Evolutionary conservation across 2,113 vertebrate species (phyloP).

Genomic region (Cynocephalus volans): DNA sequence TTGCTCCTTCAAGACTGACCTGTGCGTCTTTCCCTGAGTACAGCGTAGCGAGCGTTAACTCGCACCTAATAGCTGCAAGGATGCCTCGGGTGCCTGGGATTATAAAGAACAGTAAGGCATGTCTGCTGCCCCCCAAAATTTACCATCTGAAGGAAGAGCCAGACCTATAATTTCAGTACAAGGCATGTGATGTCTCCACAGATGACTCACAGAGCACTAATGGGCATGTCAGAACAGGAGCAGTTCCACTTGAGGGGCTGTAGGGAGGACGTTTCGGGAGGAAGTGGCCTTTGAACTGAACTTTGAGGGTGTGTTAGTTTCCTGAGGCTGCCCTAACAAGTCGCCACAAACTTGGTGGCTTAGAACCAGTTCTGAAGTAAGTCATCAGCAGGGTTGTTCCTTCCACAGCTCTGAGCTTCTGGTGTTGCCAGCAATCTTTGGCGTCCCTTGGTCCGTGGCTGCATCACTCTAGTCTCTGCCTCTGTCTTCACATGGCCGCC

Average conservation of each 20-base stretch:
- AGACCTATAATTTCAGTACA: not conserved
- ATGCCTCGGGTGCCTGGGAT: fast-evolving
- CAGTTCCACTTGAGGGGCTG: fast-evolving
- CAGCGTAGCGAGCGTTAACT: not conserved
- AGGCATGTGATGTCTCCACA: fast-evolving
- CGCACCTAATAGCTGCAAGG: fast-evolving
- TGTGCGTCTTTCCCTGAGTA: fast-evolving
- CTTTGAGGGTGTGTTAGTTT: not conserved
- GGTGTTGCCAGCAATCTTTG: fast-evolving
- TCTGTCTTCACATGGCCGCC: not conserved
- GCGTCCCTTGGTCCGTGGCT: not conserved
- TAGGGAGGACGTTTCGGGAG: fast-evolving
- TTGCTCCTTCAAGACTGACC: not conserved
- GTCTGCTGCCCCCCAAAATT: fast-evolving
- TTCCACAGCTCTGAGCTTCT: not conserved
- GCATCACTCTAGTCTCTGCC: not conserved
- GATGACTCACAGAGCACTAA: not conserved
- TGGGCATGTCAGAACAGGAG: not conserved
- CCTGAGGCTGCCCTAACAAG: fast-evolving
- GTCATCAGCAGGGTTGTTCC: not conserved
- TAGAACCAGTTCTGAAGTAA: not conserved
- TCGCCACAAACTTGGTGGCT: not conserved
- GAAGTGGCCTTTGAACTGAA: not conserved
- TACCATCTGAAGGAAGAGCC: not conserved
- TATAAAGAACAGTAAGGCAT: not conserved